These are phyloP conservation scores for Ctenopoma kingsleyae DNA, from an alignment of 2,797 vertebrate species.

Conservation along the genomic window DNA sequence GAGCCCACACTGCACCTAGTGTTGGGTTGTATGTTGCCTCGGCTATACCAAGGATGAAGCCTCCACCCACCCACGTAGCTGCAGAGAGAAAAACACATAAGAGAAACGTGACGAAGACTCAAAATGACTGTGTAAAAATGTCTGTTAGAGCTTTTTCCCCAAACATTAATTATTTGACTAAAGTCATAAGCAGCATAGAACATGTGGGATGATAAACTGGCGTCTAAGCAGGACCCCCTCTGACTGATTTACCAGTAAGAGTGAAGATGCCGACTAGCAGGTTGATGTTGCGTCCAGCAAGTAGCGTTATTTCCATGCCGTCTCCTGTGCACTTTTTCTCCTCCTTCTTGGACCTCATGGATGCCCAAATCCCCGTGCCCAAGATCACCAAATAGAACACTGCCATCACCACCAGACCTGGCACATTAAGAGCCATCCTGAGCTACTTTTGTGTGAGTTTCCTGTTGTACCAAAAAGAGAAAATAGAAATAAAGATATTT, in stretches of 20 bases:
- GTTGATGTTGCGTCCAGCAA: conserved; percentile 86
- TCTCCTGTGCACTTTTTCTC: conserved; percentile 79
- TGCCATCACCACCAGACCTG: conserved; percentile 82
- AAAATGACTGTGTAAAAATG: too few species aligned
- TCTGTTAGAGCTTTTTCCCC: too few species aligned
- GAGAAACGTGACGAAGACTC: background rate
- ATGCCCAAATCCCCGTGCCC: conserved; percentile 87
- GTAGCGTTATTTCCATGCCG: conserved; percentile 84
- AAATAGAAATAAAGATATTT: conserved; percentile 14
- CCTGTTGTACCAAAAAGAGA: conserved; percentile 53
- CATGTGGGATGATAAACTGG: background rate
- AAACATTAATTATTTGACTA: background rate
- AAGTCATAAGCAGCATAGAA: background rate
- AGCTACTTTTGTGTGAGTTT: background rate
- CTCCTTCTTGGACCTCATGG: conserved; percentile 83
- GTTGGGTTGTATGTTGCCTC: conserved; percentile 88
- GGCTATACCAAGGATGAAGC: conserved; percentile 87
- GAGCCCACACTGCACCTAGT: conserved; percentile 85
- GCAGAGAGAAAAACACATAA: conserved; percentile 18
- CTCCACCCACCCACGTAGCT: conserved; percentile 90
- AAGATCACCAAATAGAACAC: conserved; percentile 84
- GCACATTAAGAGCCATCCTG: conserved; percentile 85
- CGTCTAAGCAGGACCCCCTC: background rate
- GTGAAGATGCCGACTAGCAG: conserved; percentile 86
- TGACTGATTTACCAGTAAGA: conserved; percentile 83